Evolutionary conservation across 92 coral and sea anemone genomes (phyloP).

Genomic region (Actinostola sp.): DNA sequence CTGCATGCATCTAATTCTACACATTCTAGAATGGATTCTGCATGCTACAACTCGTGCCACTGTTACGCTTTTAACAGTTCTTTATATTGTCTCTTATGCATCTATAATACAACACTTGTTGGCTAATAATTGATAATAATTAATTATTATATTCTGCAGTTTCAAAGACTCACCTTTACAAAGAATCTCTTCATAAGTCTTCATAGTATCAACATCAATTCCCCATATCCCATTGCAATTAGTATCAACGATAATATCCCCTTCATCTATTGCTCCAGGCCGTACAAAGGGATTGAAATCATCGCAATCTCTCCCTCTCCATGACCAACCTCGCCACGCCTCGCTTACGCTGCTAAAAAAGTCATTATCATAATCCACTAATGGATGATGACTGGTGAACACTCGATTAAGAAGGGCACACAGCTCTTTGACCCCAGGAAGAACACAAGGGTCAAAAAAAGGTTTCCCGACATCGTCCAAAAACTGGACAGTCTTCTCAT

Average conservation of each 20-base stretch:
- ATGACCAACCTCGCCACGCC: constrained; percentile 79
- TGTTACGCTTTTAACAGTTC: too few species aligned
- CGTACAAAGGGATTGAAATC: constrained; percentile 53
- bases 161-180: constrained; percentile 72
- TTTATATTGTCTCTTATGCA: too few species aligned
- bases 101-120: too few species aligned
- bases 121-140: too few species aligned
- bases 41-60: too few species aligned
- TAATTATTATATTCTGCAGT: too few species aligned
- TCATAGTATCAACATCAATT: constrained; percentile 46
- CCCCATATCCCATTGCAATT: constrained; percentile 97
- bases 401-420: constrained; percentile 67
- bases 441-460: constrained; percentile 69
- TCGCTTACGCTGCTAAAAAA: constrained; percentile 61
- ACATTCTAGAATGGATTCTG: too few species aligned
- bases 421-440: constrained; percentile 68
- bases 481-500: not conserved
- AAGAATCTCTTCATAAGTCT: constrained; percentile 76
- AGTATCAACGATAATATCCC: constrained; percentile 72
- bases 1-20: too few species aligned
- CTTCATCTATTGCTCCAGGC: constrained; percentile 84
- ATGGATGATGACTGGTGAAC: constrained; percentile 67
- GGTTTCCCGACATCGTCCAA: constrained; percentile 5
- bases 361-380: constrained; percentile 82
- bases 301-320: constrained; percentile 93